Conservation (phyloP, 35 echinoderm and acorn worm species). For the Amphiura filiformis region DNA sequence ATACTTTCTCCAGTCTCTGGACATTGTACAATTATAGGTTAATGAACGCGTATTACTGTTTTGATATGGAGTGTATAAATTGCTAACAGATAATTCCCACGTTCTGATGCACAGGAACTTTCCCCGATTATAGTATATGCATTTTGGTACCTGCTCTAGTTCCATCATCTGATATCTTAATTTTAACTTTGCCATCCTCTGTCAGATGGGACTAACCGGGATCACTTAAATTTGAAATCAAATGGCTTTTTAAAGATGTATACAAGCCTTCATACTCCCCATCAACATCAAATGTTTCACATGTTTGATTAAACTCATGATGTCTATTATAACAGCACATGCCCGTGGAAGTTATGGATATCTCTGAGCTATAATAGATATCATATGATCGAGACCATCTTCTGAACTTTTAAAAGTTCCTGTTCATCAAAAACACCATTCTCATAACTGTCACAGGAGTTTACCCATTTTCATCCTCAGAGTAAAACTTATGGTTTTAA, state of each 20-base stretch:
- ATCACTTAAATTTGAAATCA: constrained; percentile 23
- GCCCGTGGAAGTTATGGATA: constrained; percentile 8
- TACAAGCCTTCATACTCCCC: constrained; percentile 23
- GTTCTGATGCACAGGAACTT: constrained; percentile 44
- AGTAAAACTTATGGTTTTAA: no score
- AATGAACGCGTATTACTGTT: no score
- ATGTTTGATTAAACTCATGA: constrained; percentile 23
- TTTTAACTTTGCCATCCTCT: constrained; percentile 47
- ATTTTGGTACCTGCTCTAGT: constrained; percentile 44
- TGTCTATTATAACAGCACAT: constrained; percentile 19
- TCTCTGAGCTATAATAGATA: constrained; percentile 56
- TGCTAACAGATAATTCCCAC: constrained; percentile 62
- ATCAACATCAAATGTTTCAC: constrained; percentile 4
- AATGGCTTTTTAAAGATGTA: constrained; percentile 32
- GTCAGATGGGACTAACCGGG: neutral
- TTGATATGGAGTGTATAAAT: no score
- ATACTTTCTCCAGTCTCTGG: constrained; percentile 62
- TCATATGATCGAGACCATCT: constrained; percentile 41
- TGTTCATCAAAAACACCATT: neutral
- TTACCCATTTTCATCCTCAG: no score
- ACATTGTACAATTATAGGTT: constrained; percentile 58
- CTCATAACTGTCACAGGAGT: no score
- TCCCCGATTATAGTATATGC: constrained; percentile 68
- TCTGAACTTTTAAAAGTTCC: neutral
- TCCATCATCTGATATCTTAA: constrained; percentile 56